Percentiles rank a stretch among this genome's conserved stretches.
phyloP scores from a whole-genome alignment of 2,113 vertebrate species.

The Alethe diademata region DNA sequence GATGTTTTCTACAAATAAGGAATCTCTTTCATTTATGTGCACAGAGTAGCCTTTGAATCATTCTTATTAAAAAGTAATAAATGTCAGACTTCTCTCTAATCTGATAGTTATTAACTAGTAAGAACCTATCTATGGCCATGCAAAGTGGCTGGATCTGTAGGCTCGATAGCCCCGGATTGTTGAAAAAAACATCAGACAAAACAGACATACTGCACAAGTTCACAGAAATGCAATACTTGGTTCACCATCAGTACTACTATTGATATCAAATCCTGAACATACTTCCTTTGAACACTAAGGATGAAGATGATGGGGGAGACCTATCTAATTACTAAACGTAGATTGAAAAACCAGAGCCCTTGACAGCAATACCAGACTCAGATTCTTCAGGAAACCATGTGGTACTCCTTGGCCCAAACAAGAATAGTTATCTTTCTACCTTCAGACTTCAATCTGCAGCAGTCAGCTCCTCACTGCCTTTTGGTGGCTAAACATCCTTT shows the following conservation, averaged over 20 bases:
- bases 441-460: background rate
- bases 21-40: background rate
- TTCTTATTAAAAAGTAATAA: background rate
- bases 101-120: background rate
- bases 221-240: background rate
- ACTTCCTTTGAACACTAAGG: background rate
- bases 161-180: background rate
- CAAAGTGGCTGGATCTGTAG: background rate
- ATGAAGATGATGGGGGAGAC: background rate
- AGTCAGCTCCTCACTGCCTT: background rate
- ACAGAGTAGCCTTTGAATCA: background rate
- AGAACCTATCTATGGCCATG: background rate
- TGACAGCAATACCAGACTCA: background rate
- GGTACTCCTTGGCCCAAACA: background rate
- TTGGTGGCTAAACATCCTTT: background rate
- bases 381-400: background rate
- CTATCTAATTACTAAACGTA: background rate
- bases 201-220: background rate
- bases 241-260: background rate
- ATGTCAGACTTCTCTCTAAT: background rate
- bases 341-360: background rate
- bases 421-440: background rate
- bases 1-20: background rate
- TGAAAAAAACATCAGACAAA: background rate
- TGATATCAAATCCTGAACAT: background rate